phyloP scores from a whole-genome alignment of 2,888 invertebrate genomes.

The Acleris sparsana region DNA sequence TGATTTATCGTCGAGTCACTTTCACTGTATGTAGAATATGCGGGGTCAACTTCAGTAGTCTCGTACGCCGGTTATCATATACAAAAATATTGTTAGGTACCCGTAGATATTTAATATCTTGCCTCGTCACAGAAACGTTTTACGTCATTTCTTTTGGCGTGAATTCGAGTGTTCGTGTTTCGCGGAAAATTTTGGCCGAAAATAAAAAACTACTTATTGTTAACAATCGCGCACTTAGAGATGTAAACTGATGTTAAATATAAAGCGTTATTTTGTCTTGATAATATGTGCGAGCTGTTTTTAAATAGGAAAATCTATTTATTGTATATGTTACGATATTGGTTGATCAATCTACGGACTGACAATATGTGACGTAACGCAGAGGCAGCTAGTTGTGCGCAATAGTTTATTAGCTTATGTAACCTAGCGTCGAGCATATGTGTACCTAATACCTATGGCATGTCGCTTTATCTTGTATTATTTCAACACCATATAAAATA shows the following conservation, averaged over 20 bases:
- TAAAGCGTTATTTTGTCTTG: neutral
- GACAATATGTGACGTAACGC: constrained; percentile 23
- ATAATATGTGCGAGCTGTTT: neutral
- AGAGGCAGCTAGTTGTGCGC: constrained; percentile 24
- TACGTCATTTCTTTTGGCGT: constrained; percentile 7
- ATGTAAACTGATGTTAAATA: no score
- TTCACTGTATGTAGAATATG: constrained; percentile 23
- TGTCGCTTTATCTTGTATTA: constrained; percentile 39
- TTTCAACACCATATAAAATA: constrained; percentile 44
- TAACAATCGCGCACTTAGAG: neutral
- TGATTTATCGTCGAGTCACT: constrained; percentile 31
- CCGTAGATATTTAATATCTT: neutral
- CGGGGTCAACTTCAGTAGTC: constrained; percentile 17
- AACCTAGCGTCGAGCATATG: constrained; percentile 22
- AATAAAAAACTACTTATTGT: neutral
- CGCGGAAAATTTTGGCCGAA: constrained; percentile 1
- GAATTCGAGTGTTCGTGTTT: neutral
- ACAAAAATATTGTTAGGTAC: neutral
- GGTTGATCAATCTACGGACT: constrained; percentile 7
- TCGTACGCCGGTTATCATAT: constrained; percentile 4
- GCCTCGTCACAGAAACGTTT: constrained; percentile 15
- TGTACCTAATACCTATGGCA: constrained; percentile 13
- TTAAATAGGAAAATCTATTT: constrained; percentile 9
- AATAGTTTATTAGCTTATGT: constrained; percentile 33
- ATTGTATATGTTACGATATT: constrained; percentile 6